These are phyloP conservation scores for Caloenas nicobarica DNA, from an alignment of 2,113 vertebrate species.

Conservation along the genomic window DNA sequence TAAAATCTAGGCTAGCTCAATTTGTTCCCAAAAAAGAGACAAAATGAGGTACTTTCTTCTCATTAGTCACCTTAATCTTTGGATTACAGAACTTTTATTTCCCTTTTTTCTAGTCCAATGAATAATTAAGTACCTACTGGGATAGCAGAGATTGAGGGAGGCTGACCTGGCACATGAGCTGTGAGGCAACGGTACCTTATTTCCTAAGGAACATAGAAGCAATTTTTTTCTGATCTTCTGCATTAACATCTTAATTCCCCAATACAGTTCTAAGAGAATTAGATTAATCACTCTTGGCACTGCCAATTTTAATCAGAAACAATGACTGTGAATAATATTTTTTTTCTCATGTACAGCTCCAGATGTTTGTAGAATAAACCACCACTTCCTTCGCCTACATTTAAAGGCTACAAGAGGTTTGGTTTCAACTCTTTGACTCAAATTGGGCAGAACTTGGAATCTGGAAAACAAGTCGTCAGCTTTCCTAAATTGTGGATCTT, in stretches of 20 bases:
- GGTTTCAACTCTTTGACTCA: not conserved
- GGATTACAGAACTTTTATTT: conserved; percentile 39
- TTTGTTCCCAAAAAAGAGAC: not conserved
- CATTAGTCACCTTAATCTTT: conserved; percentile 28
- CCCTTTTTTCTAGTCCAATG: not conserved
- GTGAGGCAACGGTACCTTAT: not conserved
- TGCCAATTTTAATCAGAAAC: conserved; percentile 29
- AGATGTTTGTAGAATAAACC: not conserved
- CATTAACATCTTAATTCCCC: conserved; percentile 62
- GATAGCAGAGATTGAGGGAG: conserved; percentile 7
- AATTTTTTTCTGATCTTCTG: conserved; percentile 21
- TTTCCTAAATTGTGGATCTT: not conserved
- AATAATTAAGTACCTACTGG: conserved; percentile 20
- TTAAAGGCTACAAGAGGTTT: not conserved
- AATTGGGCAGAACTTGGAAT: not conserved
- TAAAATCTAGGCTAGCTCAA: not conserved
- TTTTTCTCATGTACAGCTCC: not conserved
- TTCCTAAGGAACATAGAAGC: not conserved
- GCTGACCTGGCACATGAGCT: not conserved
- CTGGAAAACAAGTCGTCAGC: not conserved
- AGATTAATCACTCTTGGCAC: conserved; percentile 25
- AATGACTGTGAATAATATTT: conserved; percentile 30
- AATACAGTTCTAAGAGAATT: conserved; percentile 50
- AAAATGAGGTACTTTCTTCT: not conserved
- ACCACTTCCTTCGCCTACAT: not conserved